These are phyloP conservation scores for Crenichthys baileyi DNA, from an alignment of 2,797 vertebrate genomes.

Conservation along the genomic window DNA sequence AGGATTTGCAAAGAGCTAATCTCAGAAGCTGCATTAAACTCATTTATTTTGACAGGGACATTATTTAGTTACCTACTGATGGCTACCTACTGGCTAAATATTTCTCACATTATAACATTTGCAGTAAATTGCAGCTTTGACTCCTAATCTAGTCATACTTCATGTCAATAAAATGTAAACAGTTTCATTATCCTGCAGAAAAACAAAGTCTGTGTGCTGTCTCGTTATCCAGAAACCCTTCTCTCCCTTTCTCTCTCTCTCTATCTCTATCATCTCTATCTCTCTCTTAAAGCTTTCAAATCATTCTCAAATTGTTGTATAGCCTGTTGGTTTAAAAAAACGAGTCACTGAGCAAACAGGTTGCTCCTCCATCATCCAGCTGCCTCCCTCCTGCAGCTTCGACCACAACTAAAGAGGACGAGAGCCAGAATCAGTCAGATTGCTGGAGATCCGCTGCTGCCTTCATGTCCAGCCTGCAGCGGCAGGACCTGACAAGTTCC, in stretches of 20 bases:
- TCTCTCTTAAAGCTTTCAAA: not conserved
- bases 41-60: too few relatives aligned
- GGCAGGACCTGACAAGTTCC: not conserved
- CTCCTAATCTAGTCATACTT: too few relatives aligned
- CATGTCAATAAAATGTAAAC: too few relatives aligned
- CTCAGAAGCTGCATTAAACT: too few relatives aligned
- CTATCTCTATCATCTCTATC: not conserved
- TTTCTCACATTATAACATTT: too few relatives aligned
- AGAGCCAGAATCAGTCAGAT: not conserved
- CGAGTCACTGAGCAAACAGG: not conserved
- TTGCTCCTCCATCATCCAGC: not conserved
- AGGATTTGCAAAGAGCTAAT: too few relatives aligned
- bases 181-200: not conserved
- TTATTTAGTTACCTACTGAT: too few relatives aligned
- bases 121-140: too few relatives aligned
- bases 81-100: too few relatives aligned
- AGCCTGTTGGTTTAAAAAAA: not conserved
- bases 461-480: not conserved
- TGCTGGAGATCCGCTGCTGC: not conserved
- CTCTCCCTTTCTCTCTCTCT: not conserved
- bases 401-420: not conserved
- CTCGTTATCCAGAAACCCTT: not conserved
- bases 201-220: not conserved
- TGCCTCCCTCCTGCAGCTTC: not conserved
- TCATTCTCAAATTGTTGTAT: not conserved